Base-by-base conservation (phyloP, 2,113 vertebrate genomes). In the Pteropus alecto region DNA sequence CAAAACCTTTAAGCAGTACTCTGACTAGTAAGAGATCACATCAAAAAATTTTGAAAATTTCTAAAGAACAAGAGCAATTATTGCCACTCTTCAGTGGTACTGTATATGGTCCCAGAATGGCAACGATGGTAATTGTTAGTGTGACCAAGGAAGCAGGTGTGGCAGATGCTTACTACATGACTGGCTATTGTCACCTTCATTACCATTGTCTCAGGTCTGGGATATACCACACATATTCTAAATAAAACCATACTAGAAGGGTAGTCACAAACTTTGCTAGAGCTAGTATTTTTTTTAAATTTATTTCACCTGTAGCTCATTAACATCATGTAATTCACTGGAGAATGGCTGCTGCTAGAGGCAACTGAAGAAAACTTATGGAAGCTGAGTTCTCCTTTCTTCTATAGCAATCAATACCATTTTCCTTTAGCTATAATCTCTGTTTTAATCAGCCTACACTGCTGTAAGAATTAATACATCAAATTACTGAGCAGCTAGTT, bases 401-500 rank as follows among this genome's bases (percentile, higher is more conserved):
- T 89, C 83, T 84, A n/a, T 7, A 41, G 48, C 51, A 86, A 97
- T 93, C 82, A 89, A 26, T 51, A 28, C 13, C 43, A 73, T 68
- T 96, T 92, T 85, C 54, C 65, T 95, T 22, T 51, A 96, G 83
- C 67, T 81, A 85, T 54, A 93, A 87, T 86, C 85, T 95, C 65
- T 48, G 67, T 94, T 94, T 89, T 93, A 93, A 95, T 96, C 93
- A 97, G 46, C 6, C 22, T 70, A 86, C 73, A 83, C 2, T 96
- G 73, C 67, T 78, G 24, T 93, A 85, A 91, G 91, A 95, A 97
- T 91, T 87, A 96, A 97, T 78, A 84, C 74, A 89, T 51, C 43
- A 74, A 93, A 94, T 78, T 93, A 94, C 56, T 61, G 14, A 88
- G 82, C 22, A 95, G 70, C 76, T 95, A 86, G 14, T 28, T 68